Conservation (phyloP, 2,888 invertebrate species). For the Cantharis rufa region DNA sequence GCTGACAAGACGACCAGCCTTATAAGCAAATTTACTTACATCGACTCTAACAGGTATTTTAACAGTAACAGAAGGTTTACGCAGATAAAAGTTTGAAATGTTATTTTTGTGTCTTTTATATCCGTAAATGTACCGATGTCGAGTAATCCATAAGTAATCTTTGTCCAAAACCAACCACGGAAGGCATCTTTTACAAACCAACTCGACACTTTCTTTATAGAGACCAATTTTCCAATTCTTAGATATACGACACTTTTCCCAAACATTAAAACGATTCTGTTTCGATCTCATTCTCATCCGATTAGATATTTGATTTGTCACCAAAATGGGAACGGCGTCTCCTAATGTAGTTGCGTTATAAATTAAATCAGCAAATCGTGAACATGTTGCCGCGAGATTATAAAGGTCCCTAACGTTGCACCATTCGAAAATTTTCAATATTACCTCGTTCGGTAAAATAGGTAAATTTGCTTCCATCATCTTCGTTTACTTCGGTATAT, state of each 20-base stretch:
- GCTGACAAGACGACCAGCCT: constrained; percentile 50
- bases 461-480: background rate
- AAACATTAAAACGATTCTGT: background rate
- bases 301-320: constrained; percentile 33
- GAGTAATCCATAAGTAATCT: constrained; percentile 60
- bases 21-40: constrained; percentile 56
- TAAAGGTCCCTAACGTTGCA: constrained; percentile 59
- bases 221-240: constrained; percentile 63
- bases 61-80: constrained; percentile 31
- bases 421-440: constrained; percentile 60
- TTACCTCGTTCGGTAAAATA: constrained; percentile 55
- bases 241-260: constrained; percentile 53
- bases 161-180: constrained; percentile 61
- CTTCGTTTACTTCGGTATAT: background rate
- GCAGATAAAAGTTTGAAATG: constrained; percentile 24
- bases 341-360: constrained; percentile 14
- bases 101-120: constrained; percentile 46
- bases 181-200: constrained; percentile 56
- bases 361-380: constrained; percentile 57
- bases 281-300: constrained; percentile 32
- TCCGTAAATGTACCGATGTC: constrained; percentile 52
- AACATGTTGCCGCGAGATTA: constrained; percentile 57
- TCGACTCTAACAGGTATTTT: constrained; percentile 47
- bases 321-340: constrained; percentile 17
- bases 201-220: constrained; percentile 56